Evolutionary conservation across 2,888 invertebrate species (phyloP), one percentile per base, ranked within the genome.

Genomic region (Hyles lineata): DNA sequence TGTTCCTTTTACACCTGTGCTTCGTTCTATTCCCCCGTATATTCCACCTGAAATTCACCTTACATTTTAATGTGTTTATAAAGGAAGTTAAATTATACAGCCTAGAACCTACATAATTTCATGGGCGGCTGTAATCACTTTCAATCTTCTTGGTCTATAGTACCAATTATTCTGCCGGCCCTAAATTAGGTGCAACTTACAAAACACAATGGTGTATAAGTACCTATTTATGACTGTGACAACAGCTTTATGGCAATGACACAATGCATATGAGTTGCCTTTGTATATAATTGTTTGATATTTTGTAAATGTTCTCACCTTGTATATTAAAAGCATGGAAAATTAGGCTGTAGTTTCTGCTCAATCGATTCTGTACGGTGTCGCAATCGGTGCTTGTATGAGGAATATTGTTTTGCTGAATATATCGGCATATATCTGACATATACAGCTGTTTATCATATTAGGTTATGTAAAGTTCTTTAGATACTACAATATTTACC

Each of bases 321-420:
- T 67, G 67, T 50, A 23, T 17, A n/a, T 35, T 62, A 67, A 50
- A 67, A 50, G 67, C 67, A 67, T 50, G 23, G 50, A 67, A 50
- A 67, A 67, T 67, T 43, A 23, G 21, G 15, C 50, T 50, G 50
- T 43, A 43, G 43, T 15, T 21, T 15, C 17, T 23, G 43, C 43
- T 17, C 21, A 67, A 67, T 50, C 67, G 67, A 67, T 67, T 67
- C 0, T 67, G 17, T 67, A 23, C 43, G 67, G 15, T 67, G 67
- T 67, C 17, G 50, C 43, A 67, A 67, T 67, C 23, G 67, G 23
- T 67, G 23, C n/a, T 63, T 43, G 21, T 50, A 23, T 67, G 23
- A n/a, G 55, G 5, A 7, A n/a, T 55, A 55, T 55, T 50, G 50
- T 50, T 50, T 17, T 9, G 6, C 7, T 8, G 35, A 9, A 9